Evolutionary conservation across 2,888 invertebrate genomes (phyloP), one percentile per base, ranked within the genome.

Genomic region (Ophioninae sp.): DNA sequence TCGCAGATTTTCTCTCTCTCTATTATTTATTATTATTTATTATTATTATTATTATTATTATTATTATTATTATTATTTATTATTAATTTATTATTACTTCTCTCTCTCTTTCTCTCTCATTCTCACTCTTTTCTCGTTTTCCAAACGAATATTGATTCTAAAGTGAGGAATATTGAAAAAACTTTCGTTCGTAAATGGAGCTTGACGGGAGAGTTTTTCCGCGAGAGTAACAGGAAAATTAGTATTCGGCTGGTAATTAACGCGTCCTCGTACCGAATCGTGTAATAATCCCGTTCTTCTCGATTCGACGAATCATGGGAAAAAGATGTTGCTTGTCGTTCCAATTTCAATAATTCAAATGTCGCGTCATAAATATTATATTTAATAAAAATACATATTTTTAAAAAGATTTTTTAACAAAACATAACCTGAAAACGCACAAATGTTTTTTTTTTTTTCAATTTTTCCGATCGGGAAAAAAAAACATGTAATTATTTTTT

Each of bases 171-270:
- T 62, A 56, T 72, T 57, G 56, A n/a, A 78, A 17, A 50, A 70
- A 76, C 72, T 76, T 77, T 80, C 68, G 56, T 76, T 79, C 56
- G 76, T 72, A 73, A 80, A 79, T 83, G 57, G 72, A 83, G 73
- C 76, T 76, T 67, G 73, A 50, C 56, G 8, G 50, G 57, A 73
- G 13, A 30, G 61, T 17, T 30, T 37, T 13, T 41, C 7, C 20
- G 30, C 30, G 74, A 78, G 56, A 78, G 64, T 64, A 72, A 39
- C 13, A 44, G 30, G 74, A 65, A 41, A 41, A 75, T 44, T 61
- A 61, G 61, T 61, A 74, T 74, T 79, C 44, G 59, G 44, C 59
- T 68, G 73, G 20, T 44, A 68, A 79, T 74, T 76, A 70, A 17
- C 65, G 10, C 69, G 62, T 64, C 20, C 56, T 37, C 17, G n/a